Evolutionary conservation across 2,797 vertebrate species (phyloP), one percentile per base, ranked within the genome.

Genomic region (Tragopan temminckii): DNA sequence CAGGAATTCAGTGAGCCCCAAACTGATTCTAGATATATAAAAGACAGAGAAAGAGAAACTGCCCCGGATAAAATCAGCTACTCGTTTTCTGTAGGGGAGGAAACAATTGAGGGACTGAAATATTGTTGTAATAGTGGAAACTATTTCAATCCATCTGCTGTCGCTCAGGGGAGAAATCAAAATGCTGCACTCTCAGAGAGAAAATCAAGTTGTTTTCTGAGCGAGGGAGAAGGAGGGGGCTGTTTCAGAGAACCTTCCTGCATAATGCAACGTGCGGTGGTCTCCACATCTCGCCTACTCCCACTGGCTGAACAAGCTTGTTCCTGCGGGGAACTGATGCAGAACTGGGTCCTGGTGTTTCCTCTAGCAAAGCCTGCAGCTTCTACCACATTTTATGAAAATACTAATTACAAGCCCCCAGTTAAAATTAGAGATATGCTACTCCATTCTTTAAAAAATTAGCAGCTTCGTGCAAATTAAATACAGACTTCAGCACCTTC

Each of bases 341-440:
- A 85, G 58, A 52, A 52, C 29, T 50, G 35, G 55, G 78, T 38
- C 7, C 7, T 42, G 18, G 1, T 4, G 40, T 69, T 61, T 33
- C 29, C 64, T 58, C 61, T 59, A n/a, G 24, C 21, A 59, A 35
- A 33, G 64, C 40, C 79, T 87, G 27, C 43, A 85, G 58, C 0
- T 0, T 50, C 11, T 69, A 75, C 45, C 78, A 68, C 9, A 1
- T 35, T 71, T 88, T 63, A 74, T 63, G 66, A 58, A 95, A 83
- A 78, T 18, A 89, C 64, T 72, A 87, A 46, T 78, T 93, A 53
- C 69, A 78, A 75, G 25, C 52, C 38, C 46, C 38, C 33, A 36
- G 72, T 93, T 96, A 89, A 94, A 95, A 90, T 87, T 78, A 93
- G 84, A 85, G 29, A 24, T 89, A 92, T 92, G 90, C 79, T 93